Evolutionary conservation across 2,113 vertebrate species (phyloP), one percentile per base, ranked within the genome.

Genomic region (Symphodus melops): DNA sequence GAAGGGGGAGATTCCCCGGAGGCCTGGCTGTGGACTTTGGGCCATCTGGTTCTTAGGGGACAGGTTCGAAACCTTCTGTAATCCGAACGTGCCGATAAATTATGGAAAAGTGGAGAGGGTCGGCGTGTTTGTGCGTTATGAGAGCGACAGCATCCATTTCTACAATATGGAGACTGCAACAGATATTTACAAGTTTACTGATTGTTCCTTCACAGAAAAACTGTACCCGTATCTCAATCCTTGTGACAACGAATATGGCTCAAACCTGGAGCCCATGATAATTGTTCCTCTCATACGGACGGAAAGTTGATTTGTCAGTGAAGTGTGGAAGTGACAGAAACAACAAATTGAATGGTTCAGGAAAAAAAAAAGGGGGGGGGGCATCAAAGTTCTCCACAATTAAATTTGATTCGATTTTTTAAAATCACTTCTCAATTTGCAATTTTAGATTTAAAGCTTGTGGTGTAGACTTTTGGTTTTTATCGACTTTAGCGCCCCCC

Each of bases 181-280:
- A 0, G 62, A 20, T 0, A 88, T 92, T 57, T 77, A 85, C 60
- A 75, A 77, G 0, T 86, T 77, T 7, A 76, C 52, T 0, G 54
- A 72, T 1, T 85, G 72, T 56, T 4, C 23, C 37, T 91, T 91
- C 33, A 72, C 46, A 0, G 83, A 88, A 33, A 57, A 75, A 10
- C 71, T 92, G 1, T 85, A 81, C 39, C 89, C 91, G 0, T 89
- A 78, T 58, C 76, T 92, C 0, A 90, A 90, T 20, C 89, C 86
- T 2, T 91, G 89, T 20, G 71, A 90, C 28, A 79, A 92, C 61
- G 83, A 90, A 57, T 82, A 72, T 14, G 86, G 82, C 1, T 73
- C 83, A 20, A 92, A 92, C 51, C 25, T 72, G n/a, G 78, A n/a
- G 0, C 85, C 88, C 0, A 57, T 90, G 80, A 55, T 81, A 9